These are phyloP conservation scores for Carassius gibelio DNA, from an alignment of 2,113 vertebrate species.

Conservation along the genomic window DNA sequence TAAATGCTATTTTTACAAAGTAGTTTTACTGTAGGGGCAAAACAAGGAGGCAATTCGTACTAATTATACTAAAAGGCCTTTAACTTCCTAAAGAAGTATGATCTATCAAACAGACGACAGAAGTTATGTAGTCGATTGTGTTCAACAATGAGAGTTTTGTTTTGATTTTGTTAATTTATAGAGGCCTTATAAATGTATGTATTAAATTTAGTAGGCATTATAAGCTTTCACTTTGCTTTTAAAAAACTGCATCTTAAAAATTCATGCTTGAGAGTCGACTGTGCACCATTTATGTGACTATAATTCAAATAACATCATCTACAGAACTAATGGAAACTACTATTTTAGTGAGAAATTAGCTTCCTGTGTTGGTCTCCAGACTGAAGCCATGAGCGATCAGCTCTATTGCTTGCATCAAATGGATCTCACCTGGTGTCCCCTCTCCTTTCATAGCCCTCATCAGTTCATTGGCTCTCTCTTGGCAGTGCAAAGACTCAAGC, in stretches of 20 bases:
- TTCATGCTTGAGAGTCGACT: background rate
- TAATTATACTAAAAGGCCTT: too few relatives aligned
- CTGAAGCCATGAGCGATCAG: background rate
- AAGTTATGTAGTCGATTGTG: background rate
- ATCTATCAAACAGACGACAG: background rate
- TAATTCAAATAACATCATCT: background rate
- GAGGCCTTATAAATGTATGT: background rate
- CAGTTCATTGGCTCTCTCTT: constrained; percentile 94
- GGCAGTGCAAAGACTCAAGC: constrained; percentile 95
- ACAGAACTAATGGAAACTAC: background rate
- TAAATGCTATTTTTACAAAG: background rate
- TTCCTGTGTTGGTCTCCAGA: background rate
- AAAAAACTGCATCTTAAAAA: background rate
- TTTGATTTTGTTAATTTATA: background rate
- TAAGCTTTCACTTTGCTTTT: background rate
- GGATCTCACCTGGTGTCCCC: constrained; percentile 83
- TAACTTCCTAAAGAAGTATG: too few relatives aligned
- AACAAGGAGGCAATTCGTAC: too few relatives aligned
- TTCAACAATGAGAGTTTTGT: background rate
- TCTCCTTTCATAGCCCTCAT: constrained; percentile 96
- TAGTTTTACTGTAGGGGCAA: too few relatives aligned
- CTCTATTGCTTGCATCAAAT: background rate
- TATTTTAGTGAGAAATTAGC: constrained; percentile 5
- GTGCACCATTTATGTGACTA: background rate
- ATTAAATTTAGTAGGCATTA: background rate